Percentiles rank a stretch among this genome's conserved stretches.
These are phyloP conservation scores for Anoura caudifer DNA, from an alignment of 2,113 vertebrate species.

Conservation along the genomic window DNA sequence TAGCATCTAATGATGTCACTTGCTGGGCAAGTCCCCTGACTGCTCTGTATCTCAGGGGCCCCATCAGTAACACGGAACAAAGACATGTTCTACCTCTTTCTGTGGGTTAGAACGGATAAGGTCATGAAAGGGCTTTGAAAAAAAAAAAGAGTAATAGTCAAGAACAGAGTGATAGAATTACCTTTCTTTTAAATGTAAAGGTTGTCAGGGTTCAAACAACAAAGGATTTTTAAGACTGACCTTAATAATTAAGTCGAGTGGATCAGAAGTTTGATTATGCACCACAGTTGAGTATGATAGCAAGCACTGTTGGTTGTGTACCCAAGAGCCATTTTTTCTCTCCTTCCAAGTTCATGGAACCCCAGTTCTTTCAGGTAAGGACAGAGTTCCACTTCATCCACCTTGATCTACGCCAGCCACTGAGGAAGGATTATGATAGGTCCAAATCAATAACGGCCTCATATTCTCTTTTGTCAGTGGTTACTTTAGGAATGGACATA, in stretches of 20 bases:
- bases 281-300: background rate
- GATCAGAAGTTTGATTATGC: background rate
- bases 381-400: background rate
- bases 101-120: background rate
- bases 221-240: background rate
- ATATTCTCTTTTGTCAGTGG: background rate
- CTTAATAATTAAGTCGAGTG: background rate
- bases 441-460: background rate
- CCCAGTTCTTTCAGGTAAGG: background rate
- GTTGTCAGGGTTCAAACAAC: background rate
- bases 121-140: background rate
- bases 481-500: background rate
- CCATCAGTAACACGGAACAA: background rate
- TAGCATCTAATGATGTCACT: background rate
- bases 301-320: background rate
- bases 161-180: background rate
- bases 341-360: background rate
- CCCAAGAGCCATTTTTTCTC: background rate
- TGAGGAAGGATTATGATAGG: background rate
- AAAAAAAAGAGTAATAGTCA: constrained; percentile 18
- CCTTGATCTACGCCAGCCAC: background rate
- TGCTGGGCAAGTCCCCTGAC: background rate
- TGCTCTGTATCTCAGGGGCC: background rate
- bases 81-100: background rate
- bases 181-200: background rate